phyloP scores from a whole-genome alignment of 2,888 invertebrate species.

The Disparrhopalites patrizii region DNA sequence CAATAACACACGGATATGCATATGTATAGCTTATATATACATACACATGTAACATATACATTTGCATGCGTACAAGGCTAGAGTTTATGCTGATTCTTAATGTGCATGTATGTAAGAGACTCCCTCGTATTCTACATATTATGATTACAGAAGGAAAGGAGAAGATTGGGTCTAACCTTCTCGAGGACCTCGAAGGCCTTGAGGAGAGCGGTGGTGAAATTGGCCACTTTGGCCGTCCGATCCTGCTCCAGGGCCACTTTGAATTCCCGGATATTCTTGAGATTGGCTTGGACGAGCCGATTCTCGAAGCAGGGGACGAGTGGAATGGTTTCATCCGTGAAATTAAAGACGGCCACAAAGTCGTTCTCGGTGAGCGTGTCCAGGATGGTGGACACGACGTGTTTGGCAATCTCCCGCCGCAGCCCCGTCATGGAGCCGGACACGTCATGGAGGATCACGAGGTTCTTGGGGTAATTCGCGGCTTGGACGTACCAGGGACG shows the following conservation, averaged over 20 bases:
- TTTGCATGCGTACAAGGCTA: too few relatives aligned
- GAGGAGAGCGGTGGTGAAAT: constrained; percentile 74
- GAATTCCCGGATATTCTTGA: constrained; percentile 77
- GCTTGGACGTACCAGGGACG: constrained; percentile 96
- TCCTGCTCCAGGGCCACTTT: constrained; percentile 65
- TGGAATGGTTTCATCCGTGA: constrained; percentile 66
- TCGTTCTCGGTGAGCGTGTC: constrained; percentile 97
- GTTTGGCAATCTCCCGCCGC: constrained; percentile 81
- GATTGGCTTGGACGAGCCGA: constrained; percentile 81
- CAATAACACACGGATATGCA: too few relatives aligned
- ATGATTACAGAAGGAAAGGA: too few relatives aligned
- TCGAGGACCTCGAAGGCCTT: constrained; percentile 78
- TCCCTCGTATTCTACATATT: too few relatives aligned
- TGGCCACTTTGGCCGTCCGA: constrained; percentile 72
- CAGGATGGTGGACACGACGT: constrained; percentile 81
- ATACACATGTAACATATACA: too few relatives aligned
- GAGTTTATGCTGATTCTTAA: too few relatives aligned
- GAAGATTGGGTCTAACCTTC: too few relatives aligned
- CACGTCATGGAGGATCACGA: constrained; percentile 88
- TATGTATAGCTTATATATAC: too few relatives aligned
- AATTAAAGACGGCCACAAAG: constrained; percentile 86
- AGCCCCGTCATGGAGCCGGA: constrained; percentile 67
- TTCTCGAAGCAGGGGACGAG: constrained; percentile 81
- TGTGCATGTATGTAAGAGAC: too few relatives aligned
- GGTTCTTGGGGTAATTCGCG: constrained; percentile 95